Conservation (phyloP, 2,888 invertebrate genomes). For the Oscheius sp. region DNA sequence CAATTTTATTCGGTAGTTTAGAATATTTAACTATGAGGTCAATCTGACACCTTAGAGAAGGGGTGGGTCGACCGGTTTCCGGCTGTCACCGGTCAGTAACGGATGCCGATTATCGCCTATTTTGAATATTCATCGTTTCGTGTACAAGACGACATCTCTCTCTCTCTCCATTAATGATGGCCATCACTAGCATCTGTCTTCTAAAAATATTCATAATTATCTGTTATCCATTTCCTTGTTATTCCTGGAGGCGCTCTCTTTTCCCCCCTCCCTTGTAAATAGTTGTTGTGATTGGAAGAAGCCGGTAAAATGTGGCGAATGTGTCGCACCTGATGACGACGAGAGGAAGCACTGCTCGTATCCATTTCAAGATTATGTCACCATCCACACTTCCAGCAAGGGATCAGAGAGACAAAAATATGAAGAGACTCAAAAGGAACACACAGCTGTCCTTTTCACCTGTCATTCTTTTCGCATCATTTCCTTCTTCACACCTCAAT, state of each 20-base stretch:
- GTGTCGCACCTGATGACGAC: no score
- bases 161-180: conserved; percentile 22
- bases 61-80: no score
- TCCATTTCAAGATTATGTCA: background rate
- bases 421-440: background rate
- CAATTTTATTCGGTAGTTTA: no score
- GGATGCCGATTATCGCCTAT: background rate
- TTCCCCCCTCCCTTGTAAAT: conserved; percentile 17
- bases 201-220: conserved; percentile 18
- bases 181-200: conserved; percentile 15
- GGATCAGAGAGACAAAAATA: background rate
- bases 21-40: no score
- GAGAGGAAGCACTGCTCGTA: background rate
- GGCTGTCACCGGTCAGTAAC: background rate
- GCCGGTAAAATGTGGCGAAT: background rate
- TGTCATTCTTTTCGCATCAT: conserved; percentile 25
- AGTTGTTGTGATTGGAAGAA: conserved; percentile 25
- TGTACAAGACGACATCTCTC: background rate
- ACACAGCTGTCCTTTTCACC: conserved; percentile 28
- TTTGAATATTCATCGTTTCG: conserved; percentile 20
- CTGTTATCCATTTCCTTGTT: background rate
- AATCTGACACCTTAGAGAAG: no score
- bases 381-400: background rate
- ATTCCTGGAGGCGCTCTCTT: background rate
- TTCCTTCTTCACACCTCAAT: background rate